phyloP scores from a whole-genome alignment of 2,113 vertebrate species.

The Nycticorax nycticorax region DNA sequence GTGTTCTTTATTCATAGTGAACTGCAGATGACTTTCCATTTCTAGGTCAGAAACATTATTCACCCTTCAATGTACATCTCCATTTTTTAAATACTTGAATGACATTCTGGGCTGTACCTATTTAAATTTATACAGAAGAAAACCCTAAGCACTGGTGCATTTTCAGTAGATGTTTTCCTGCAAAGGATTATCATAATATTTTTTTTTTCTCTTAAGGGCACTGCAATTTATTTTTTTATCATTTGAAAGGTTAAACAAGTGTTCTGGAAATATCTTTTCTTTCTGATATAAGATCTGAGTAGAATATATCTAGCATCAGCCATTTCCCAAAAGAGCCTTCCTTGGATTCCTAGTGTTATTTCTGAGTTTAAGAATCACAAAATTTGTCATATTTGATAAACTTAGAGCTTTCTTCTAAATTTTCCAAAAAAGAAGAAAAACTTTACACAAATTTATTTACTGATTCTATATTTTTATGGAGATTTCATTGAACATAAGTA shows the following conservation, averaged over 20 bases:
- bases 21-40: constrained; percentile 13
- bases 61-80: background rate
- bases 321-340: background rate
- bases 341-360: background rate
- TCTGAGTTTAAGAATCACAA: background rate
- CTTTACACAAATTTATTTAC: background rate
- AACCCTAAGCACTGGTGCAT: background rate
- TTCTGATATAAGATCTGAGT: background rate
- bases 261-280: background rate
- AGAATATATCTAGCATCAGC: background rate
- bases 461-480: background rate
- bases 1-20: background rate
- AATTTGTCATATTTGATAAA: background rate
- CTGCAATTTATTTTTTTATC: background rate
- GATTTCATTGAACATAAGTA: background rate
- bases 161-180: background rate
- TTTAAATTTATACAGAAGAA: background rate
- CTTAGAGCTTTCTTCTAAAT: background rate
- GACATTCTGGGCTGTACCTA: background rate
- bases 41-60: constrained; percentile 50
- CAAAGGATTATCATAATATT: background rate
- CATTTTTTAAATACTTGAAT: background rate
- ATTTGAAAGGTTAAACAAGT: background rate
- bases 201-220: background rate
- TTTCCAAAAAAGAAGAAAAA: background rate